Conservation (phyloP, 1,140 invertebrate species). For the Brachionus asplanchnoidis region DNA sequence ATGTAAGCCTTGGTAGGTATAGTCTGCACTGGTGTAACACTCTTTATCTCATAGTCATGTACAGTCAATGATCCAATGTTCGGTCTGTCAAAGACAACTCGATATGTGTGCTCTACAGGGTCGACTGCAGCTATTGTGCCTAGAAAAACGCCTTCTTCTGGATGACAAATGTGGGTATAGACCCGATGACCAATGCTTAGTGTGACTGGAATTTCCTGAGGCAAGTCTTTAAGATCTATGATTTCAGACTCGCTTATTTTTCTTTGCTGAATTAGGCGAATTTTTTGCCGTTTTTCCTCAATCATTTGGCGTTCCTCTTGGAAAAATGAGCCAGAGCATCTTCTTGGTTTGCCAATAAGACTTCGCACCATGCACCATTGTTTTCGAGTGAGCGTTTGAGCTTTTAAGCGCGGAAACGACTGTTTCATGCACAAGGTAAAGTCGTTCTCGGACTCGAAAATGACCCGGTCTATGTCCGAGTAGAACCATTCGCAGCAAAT, state of each 20-base stretch:
- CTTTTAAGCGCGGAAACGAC: slow-evolving; percentile 85
- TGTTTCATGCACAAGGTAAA: slow-evolving; percentile 89
- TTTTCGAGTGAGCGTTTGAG: slow-evolving; percentile 73
- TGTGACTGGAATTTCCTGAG: slow-evolving; percentile 85
- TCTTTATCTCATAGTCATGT: slow-evolving; percentile 83
- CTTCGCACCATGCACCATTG: slow-evolving; percentile 92
- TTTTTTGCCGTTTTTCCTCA: slow-evolving; percentile 81
- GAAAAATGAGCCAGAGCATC: slow-evolving; percentile 75
- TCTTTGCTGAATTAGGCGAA: slow-evolving; percentile 85
- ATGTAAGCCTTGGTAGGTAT: slow-evolving; percentile 19
- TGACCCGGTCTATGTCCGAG: slow-evolving; percentile 87
- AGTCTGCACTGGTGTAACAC: slow-evolving; percentile 21
- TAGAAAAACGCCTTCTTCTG: slow-evolving; percentile 92
- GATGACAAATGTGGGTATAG: slow-evolving; percentile 68
- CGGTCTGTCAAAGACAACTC: slow-evolving; percentile 87
- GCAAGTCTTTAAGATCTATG: slow-evolving; percentile 77
- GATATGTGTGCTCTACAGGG: slow-evolving; percentile 90
- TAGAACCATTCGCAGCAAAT: slow-evolving; percentile 99
- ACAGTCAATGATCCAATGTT: slow-evolving; percentile 91
- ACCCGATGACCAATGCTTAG: slow-evolving; percentile 95
- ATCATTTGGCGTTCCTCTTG: slow-evolving; percentile 84
- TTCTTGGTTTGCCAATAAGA: slow-evolving; percentile 91
- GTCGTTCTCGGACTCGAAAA: slow-evolving; percentile 93
- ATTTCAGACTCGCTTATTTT: slow-evolving; percentile 71
- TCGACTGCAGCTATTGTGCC: slow-evolving; percentile 95